phyloP scores from a whole-genome alignment of 2,888 invertebrate species.

The Meandrusa payeni region DNA sequence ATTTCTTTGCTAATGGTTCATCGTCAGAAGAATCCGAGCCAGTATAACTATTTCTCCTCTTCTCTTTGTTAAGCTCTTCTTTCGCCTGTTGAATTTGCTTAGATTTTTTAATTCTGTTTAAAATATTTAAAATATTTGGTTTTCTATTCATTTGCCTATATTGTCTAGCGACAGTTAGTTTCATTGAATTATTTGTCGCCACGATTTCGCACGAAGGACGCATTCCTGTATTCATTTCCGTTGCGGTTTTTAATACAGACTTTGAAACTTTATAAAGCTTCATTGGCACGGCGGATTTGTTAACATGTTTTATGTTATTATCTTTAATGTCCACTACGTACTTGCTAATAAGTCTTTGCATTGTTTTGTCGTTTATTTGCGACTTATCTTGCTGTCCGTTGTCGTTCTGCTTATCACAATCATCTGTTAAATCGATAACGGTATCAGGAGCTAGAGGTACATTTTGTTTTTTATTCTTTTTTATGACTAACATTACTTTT shows the following conservation, averaged over 20 bases:
- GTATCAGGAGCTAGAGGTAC: slow-evolving; percentile 1
- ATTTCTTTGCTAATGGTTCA: slow-evolving; percentile 57
- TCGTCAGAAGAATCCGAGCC: slow-evolving; percentile 53
- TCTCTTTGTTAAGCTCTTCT: too few relatives aligned
- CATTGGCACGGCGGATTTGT: neutral
- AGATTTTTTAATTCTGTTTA: too few relatives aligned
- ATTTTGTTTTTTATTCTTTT: slow-evolving; percentile 34
- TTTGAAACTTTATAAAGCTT: neutral
- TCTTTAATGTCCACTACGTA: neutral
- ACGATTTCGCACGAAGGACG: too few relatives aligned
- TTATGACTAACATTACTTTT: slow-evolving; percentile 59
- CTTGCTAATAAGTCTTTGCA: neutral
- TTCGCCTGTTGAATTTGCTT: neutral
- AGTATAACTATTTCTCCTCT: neutral
- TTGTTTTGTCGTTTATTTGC: neutral
- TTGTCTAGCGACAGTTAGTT: slow-evolving; percentile 6
- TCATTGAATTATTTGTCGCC: too few relatives aligned
- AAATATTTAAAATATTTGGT: slow-evolving; percentile 1
- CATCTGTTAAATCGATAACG: slow-evolving; percentile 60
- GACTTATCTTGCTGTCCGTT: neutral
- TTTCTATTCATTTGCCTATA: slow-evolving; percentile 3
- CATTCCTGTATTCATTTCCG: too few relatives aligned
- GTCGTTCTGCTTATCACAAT: slow-evolving; percentile 32
- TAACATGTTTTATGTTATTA: neutral
- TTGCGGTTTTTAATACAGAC: too few relatives aligned